Base-by-base conservation (phyloP, 2,888 invertebrate genomes). In the Lepas anatifera region DNA sequence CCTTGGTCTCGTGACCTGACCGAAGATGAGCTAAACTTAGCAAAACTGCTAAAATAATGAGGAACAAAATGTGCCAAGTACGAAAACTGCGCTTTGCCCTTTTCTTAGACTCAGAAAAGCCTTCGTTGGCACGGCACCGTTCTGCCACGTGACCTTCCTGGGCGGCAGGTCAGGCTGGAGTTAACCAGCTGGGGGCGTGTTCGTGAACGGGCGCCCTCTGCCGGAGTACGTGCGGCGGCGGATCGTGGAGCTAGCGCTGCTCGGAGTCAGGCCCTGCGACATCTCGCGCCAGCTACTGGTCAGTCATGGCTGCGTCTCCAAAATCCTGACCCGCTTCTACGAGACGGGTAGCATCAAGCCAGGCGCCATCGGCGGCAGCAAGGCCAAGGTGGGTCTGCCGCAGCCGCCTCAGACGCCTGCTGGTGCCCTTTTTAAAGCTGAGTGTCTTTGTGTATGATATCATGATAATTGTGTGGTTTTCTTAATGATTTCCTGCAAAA, bases 121-220 rank as follows among this genome's bases (percentile, higher is more conserved):
- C n/a, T n/a, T n/a, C n/a, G n/a, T n/a, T n/a, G n/a, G n/a, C n/a
- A n/a, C n/a, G n/a, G n/a, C n/a, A n/a, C n/a, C n/a, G n/a, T n/a
- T n/a, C n/a, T n/a, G n/a, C n/a, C n/a, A n/a, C n/a, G 52, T 41
- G 16, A 41, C 4, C 16, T 1, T 1, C 2, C 29, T 35, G 67
- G 48, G n/a, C 48, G 22, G 13, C 83, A 95, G 95, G 95, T 78
- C 95, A 96, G 84, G 95, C 95, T 63, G 96, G 96, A 75, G 95
- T 97, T 64, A 97, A 97, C 83, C 96, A 97, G 83, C 84, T 97
- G 75, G 96, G 96, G 96, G 96, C 58, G 95, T 96, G 71, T 96
- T 97, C 80, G 96, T 97, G 18, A 97, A 97, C 81, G 97, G 97
- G 1, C 87, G 96, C n/a, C 96, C 96, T 3, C 84, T 97, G 71